Conservation (phyloP, 1,140 invertebrate species). For the Drosophila prosaltans region DNA sequence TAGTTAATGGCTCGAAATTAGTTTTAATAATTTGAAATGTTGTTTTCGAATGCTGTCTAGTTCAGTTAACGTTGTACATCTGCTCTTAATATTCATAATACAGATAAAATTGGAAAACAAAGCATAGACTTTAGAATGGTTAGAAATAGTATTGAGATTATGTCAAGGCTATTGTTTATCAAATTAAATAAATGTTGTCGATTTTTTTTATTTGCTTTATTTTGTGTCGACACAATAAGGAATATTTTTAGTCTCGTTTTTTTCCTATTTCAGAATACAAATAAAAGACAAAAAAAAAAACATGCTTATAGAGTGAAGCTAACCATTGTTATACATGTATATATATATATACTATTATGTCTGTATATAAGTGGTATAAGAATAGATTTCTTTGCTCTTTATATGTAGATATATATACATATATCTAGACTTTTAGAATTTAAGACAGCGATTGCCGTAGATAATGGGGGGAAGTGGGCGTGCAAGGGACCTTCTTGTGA, state of each 20-base stretch:
- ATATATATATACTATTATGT: background rate
- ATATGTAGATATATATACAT: background rate
- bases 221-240: constrained; percentile 7
- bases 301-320: constrained; percentile 10
- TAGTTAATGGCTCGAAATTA: too few relatives aligned
- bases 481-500: background rate
- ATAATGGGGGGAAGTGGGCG: background rate
- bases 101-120: too few relatives aligned
- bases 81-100: too few relatives aligned
- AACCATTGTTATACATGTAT: constrained; percentile 4
- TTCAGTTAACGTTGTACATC: too few relatives aligned
- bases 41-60: too few relatives aligned
- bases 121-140: background rate
- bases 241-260: constrained; percentile 10
- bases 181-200: background rate
- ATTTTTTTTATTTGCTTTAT: background rate
- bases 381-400: constrained; percentile 10
- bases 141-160: too few relatives aligned
- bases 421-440: background rate
- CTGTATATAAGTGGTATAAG: constrained; percentile 3
- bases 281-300: background rate
- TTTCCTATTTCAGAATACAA: background rate
- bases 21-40: too few relatives aligned
- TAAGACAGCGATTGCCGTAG: background rate
- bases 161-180: too few relatives aligned